These are phyloP conservation scores for Ennomos fuscantarius DNA, from an alignment of 2,888 invertebrate species.

Conservation along the genomic window DNA sequence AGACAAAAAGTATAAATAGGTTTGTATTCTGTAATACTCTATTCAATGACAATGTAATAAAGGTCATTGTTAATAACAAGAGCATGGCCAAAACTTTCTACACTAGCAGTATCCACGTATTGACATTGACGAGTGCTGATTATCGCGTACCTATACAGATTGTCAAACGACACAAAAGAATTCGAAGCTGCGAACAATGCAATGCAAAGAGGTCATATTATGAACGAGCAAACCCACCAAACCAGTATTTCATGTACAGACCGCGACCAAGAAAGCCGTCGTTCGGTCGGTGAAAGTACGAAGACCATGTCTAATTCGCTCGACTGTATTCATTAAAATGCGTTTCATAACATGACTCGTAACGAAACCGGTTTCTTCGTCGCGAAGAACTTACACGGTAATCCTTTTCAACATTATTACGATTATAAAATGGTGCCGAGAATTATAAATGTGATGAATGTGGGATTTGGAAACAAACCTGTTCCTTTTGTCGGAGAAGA, in stretches of 20 bases:
- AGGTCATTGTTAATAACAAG: not conserved
- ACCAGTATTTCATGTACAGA: conserved; percentile 61
- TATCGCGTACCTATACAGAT: conserved; percentile 50
- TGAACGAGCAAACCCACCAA: conserved; percentile 62
- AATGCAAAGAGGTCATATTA: conserved; percentile 71
- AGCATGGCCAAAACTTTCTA: conserved; percentile 46
- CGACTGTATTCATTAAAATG: conserved; percentile 68
- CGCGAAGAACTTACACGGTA: conserved; percentile 46
- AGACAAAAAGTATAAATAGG: too few species aligned
- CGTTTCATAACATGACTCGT: conserved; percentile 75
- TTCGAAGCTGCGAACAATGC: conserved; percentile 60
- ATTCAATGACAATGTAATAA: not conserved
- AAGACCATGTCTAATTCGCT: conserved; percentile 67
- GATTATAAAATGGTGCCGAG: conserved; percentile 55
- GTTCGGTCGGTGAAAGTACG: conserved; percentile 79
- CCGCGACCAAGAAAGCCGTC: conserved; percentile 70
- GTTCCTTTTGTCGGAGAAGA: conserved; percentile 47
- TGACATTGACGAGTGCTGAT: conserved; percentile 60
- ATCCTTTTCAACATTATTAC: conserved; percentile 52
- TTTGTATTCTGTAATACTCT: too few species aligned
- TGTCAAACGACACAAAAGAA: conserved; percentile 60
- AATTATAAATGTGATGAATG: conserved; percentile 64
- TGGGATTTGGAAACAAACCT: conserved; percentile 65
- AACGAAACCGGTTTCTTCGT: conserved; percentile 68
- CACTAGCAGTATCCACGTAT: conserved; percentile 51